Percentiles rank a stretch among this genome's conserved stretches.
Evolutionary conservation across 2,113 vertebrate genomes (phyloP).

Genomic region (Harpagus bidentatus): DNA sequence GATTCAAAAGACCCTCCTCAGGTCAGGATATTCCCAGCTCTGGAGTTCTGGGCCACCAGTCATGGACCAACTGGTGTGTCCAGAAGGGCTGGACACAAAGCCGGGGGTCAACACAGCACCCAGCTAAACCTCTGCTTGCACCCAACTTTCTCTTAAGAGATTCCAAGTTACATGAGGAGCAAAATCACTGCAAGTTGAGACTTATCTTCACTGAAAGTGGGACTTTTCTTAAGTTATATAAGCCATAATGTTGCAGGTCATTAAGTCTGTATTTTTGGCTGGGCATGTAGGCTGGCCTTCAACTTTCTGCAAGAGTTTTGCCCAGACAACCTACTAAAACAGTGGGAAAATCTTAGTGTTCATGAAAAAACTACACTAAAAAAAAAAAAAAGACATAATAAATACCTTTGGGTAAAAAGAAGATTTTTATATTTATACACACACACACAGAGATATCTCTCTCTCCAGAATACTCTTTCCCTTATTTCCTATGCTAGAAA

Average conservation of each 20-base stretch:
- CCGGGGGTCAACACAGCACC: background rate
- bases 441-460: no score
- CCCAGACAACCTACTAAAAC: background rate
- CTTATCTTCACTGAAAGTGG: background rate
- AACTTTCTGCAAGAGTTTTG: background rate
- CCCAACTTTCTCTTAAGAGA: background rate
- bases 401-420: background rate
- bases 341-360: background rate
- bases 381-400: background rate
- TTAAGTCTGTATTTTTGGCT: background rate
- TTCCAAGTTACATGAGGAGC: background rate
- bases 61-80: fast-evolving
- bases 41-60: no score
- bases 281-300: background rate
- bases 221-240: fast-evolving
- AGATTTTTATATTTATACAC: no score
- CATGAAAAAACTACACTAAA: background rate
- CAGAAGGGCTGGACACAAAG: background rate
- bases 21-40: background rate
- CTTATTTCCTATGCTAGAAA: background rate
- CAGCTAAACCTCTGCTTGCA: background rate
- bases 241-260: background rate
- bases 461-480: background rate
- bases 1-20: no score
- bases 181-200: background rate